phyloP scores from a whole-genome alignment of 1,140 invertebrate species.

The Trinorchestia longiramus region DNA sequence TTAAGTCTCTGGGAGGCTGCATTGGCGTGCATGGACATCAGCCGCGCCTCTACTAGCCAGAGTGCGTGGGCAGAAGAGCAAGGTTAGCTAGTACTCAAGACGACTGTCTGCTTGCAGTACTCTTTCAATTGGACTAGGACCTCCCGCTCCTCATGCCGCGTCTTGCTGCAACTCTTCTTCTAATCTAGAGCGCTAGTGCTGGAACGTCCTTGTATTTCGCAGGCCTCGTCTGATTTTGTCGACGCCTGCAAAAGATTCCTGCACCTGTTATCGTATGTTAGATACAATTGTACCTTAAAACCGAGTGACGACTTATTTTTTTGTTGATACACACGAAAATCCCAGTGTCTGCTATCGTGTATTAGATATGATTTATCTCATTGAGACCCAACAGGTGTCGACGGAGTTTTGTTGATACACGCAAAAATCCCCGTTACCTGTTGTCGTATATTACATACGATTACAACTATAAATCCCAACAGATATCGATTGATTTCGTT shows the following conservation, averaged over 20 bases:
- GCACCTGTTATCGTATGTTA: not conserved
- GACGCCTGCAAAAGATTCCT: not conserved
- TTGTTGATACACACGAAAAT: no score
- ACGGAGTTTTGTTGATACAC: no score
- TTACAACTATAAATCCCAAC: no score
- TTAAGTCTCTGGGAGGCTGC: not conserved
- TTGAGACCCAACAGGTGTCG: not conserved
- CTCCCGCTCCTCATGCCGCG: not conserved
- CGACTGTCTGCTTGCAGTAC: constrained; percentile 26
- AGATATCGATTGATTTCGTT: no score
- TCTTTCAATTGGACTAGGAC: not conserved
- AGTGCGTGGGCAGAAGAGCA: constrained; percentile 49
- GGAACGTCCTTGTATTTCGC: not conserved
- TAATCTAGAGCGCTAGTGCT: not conserved
- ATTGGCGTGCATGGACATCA: not conserved
- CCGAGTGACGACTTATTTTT: not conserved
- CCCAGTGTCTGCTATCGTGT: no score
- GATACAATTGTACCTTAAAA: not conserved
- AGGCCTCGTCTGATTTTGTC: not conserved
- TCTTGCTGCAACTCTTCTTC: not conserved
- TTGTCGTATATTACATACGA: no score
- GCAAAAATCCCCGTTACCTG: no score
- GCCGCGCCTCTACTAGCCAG: not conserved
- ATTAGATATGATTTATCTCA: no score
- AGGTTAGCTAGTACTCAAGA: constrained; percentile 42